Base-by-base conservation (phyloP, 2,888 invertebrate genomes). In the Sylvicola fuscatus region DNA sequence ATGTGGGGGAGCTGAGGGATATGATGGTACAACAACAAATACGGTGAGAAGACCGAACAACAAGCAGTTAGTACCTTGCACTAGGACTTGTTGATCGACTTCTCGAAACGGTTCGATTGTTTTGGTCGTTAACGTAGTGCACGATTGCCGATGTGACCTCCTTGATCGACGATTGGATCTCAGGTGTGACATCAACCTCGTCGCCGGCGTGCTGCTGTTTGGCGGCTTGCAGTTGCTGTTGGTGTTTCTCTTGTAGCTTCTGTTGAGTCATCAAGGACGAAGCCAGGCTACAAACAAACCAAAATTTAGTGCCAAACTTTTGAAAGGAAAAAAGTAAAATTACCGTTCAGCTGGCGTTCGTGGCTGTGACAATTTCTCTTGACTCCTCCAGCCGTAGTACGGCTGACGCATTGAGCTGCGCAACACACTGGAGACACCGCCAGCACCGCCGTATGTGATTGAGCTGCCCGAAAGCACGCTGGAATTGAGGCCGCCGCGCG, bases 71-170 rank as follows among this genome's bases (percentile, higher is more conserved):
- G 21, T 52, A 58, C 58, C 58, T 56, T 45, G 57, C 54, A 47
- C 54, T 58, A 34, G 58, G 58, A 46, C 58, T 59, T 44, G 56
- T 45, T 41, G 58, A 58, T 43, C 56, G 48, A 46, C 58, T 59
- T 45, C 55, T 44, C 40, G 57, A 57, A 35, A 48, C 44, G 32
- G 36, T 41, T 66, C 72, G 36, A 61, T 65, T 39, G 68, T 73
- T 52, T 67, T 72, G 47, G 72, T 74, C 75, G 42, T 75, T 75
- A 41, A 87, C 86, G 66, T 86, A 87, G 57, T 87, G 86, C 37
- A 86, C 87, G 47, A 89, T 87, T 33, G 87, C 87, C 46, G 86
- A 86, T 42, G 87, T 87, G 44, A 87, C 87, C 60, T 86, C 86
- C 58, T 86, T 86, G 54, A 87, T 87, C 38, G 83, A 84, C 42